phyloP scores from a whole-genome alignment of 1,140 invertebrate species.

The Drosophila serrata region DNA sequence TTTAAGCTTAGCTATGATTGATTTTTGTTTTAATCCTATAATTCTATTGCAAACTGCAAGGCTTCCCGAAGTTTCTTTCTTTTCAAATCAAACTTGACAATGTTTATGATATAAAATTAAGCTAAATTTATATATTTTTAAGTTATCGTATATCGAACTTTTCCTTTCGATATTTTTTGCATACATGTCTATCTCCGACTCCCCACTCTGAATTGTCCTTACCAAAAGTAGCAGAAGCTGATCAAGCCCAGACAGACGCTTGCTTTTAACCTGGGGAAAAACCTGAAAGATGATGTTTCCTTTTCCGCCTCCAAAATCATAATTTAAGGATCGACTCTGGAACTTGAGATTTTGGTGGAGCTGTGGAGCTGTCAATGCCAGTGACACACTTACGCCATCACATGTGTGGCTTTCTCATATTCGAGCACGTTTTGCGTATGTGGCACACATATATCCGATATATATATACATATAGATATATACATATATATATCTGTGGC shows the following conservation, averaged over 20 bases:
- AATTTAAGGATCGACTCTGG: not conserved
- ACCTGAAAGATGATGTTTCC: not conserved
- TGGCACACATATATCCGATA: slow-evolving; percentile 12
- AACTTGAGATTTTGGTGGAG: not conserved
- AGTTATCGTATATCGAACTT: too few relatives aligned
- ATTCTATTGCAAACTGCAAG: too few relatives aligned
- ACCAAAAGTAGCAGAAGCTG: not conserved
- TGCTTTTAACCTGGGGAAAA: slow-evolving; percentile 22
- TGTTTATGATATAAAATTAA: too few relatives aligned
- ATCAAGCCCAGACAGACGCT: slow-evolving; percentile 6
- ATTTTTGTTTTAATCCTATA: too few relatives aligned
- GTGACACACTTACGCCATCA: slow-evolving; percentile 60
- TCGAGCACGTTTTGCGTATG: slow-evolving; percentile 8
- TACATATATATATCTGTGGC: too few relatives aligned
- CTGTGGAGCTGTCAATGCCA: slow-evolving; percentile 47
- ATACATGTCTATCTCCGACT: too few relatives aligned
- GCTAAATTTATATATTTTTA: too few relatives aligned
- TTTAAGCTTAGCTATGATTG: too few relatives aligned
- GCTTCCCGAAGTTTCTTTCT: too few relatives aligned
- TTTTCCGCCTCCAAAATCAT: slow-evolving; percentile 9
- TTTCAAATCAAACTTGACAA: too few relatives aligned
- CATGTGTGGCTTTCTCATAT: slow-evolving; percentile 26
- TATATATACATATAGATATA: not conserved
- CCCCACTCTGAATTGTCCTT: not conserved
- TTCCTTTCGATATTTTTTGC: too few relatives aligned